These are phyloP conservation scores for Sibirionetta formosa DNA, from an alignment of 2,797 vertebrate genomes.

Conservation along the genomic window DNA sequence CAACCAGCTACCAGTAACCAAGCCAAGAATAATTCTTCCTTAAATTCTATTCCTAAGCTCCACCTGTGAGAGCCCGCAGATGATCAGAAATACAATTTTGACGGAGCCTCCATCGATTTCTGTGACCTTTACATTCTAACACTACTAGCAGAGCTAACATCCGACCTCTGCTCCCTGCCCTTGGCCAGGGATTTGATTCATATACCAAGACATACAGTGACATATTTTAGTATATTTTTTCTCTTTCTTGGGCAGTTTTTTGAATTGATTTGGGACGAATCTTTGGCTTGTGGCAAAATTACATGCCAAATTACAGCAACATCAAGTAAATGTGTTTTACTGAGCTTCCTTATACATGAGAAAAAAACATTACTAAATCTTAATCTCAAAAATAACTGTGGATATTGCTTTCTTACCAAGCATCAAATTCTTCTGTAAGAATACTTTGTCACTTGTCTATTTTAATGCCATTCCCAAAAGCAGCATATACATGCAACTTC, in stretches of 20 bases:
- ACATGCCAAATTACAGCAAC: background rate
- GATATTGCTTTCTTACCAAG: background rate
- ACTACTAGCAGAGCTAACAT: background rate
- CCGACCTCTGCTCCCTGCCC: background rate
- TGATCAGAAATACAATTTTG: background rate
- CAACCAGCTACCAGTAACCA: background rate
- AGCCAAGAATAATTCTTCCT: background rate
- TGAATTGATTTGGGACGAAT: background rate
- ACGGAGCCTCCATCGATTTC: background rate
- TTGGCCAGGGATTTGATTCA: background rate
- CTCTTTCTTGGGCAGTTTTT: background rate
- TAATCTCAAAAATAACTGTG: background rate
- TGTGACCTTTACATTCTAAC: background rate
- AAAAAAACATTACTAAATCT: background rate
- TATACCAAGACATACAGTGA: background rate
- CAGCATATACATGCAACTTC: background rate
- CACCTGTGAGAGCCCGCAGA: background rate
- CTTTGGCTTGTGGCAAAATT: slow-evolving; percentile 1
- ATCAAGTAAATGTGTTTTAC: background rate
- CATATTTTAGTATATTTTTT: background rate
- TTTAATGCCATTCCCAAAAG: background rate
- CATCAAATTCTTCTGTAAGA: background rate
- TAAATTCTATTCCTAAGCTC: background rate
- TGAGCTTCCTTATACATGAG: background rate
- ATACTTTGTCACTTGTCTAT: background rate